Base-by-base conservation (phyloP, 2,888 invertebrate species). In the Pilophorus perplexus region DNA sequence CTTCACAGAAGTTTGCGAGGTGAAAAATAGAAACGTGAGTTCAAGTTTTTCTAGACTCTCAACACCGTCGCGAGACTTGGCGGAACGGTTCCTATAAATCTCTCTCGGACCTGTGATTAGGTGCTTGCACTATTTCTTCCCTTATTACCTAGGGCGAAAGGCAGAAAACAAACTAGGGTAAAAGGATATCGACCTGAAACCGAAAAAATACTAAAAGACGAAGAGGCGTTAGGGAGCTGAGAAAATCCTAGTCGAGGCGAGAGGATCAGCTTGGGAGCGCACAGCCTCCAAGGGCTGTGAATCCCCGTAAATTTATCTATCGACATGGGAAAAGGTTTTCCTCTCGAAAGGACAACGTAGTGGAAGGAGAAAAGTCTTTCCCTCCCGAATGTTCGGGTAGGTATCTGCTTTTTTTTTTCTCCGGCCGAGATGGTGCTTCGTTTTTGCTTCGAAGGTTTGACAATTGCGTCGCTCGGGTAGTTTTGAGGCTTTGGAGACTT, bases 281-380 rank as follows among this genome's bases (percentile, higher is more conserved):
- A 38, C 10, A 18, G 55, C 38, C 55, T 55, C 55, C 38, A 52
- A 22, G 55, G 55, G n/a, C 55, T 38, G 37, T 38, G 55, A 38
- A 55, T 55, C 55, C 55, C 38, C 14, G 38, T 33, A 23, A 55
- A 55, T 55, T 55, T 55, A 55, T 55, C 55, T 55, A 55, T 38
- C 55, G 55, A 20, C 55, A 38, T 38, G 20, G 50, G 37, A 16
- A 55, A 38, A 33, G 12, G 42, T 6, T 14, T 14, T 14, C 14
- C 14, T 14, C 14, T 42, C 42, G 42, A 6, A 42, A 42, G 42
- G 14, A 42, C 42, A n/a, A 42, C 10, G n/a, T 42, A 14, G 6
- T 33, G 33, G 33, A 6, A 33, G 33, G n/a, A n/a, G n/a, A n/a
- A n/a, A n/a, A n/a, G n/a, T n/a, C n/a, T n/a, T n/a, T n/a, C n/a